Conservation (phyloP, 2,113 vertebrate genomes). For the Sprattus sprattus region DNA sequence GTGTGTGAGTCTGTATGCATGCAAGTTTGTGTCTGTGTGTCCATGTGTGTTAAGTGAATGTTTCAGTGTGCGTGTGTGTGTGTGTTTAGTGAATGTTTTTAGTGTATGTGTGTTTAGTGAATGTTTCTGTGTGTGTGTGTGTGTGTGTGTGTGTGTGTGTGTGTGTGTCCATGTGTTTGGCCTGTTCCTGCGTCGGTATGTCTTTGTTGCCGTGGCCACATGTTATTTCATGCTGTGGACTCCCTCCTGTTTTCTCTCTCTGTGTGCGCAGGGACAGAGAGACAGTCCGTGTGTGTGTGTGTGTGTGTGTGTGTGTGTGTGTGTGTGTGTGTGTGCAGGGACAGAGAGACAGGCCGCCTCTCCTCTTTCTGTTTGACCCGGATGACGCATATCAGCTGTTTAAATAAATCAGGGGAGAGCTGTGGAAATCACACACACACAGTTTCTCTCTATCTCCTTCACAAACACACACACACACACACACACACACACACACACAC, state of each 20-base stretch:
- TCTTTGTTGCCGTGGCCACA: neutral
- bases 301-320: neutral
- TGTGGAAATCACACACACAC: neutral
- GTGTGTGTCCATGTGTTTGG: neutral
- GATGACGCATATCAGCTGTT: slow-evolving; percentile 43
- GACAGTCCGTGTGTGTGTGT: neutral
- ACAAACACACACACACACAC: no score
- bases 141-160: neutral
- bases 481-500: neutral
- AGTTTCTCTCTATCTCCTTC: no score
- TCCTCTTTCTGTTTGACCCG: slow-evolving; percentile 20
- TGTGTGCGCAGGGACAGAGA: neutral
- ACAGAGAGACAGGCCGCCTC: neutral
- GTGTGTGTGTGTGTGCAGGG: neutral
- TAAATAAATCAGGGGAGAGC: slow-evolving; percentile 30
- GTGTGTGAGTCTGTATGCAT: neutral
- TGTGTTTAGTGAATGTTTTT: neutral
- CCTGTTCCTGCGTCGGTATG: neutral
- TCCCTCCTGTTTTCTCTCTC: no score
- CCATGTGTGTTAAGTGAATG: neutral
- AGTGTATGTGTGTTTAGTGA: neutral
- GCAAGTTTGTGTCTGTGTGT: neutral
- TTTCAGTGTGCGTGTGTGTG: neutral
- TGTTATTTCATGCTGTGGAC: neutral
- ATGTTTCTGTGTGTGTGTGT: neutral